Percentiles rank a stretch among this genome's conserved stretches.
phyloP scores from a whole-genome alignment of 2,888 invertebrate species.

The Molanna angustata region DNA sequence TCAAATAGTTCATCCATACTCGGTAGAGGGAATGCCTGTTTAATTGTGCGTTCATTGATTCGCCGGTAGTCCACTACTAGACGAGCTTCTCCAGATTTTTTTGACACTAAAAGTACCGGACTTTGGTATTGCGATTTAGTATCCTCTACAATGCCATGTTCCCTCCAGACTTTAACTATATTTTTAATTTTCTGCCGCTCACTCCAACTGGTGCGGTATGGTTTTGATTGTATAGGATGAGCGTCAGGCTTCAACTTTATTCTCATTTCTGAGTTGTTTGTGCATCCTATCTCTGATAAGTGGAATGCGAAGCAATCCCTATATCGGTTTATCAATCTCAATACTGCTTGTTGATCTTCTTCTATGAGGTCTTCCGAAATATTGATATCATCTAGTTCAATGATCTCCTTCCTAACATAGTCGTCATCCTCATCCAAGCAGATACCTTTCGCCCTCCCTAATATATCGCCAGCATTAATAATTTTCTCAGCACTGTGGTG shows the following conservation, averaged over 20 bases:
- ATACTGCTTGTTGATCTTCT: not conserved
- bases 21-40: constrained; percentile 1
- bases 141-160: not conserved
- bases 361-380: not conserved
- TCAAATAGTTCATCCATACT: not conserved
- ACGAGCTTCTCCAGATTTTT: constrained; percentile 1
- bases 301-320: not conserved
- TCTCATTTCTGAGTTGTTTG: not conserved
- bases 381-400: not conserved
- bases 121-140: not conserved
- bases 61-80: not conserved
- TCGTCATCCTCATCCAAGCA: not conserved
- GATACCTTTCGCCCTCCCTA: not conserved
- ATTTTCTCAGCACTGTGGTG: not conserved
- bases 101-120: not conserved
- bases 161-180: not conserved
- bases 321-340: not conserved
- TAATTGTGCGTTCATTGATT: not conserved
- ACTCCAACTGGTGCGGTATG: not conserved
- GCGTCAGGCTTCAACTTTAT: not conserved
- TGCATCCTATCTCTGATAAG: not conserved
- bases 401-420: not conserved
- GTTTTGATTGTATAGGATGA: not conserved
- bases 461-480: not conserved
- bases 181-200: not conserved